Conservation (phyloP, 2,797 vertebrate genomes). For the Mus spretus region DNA sequence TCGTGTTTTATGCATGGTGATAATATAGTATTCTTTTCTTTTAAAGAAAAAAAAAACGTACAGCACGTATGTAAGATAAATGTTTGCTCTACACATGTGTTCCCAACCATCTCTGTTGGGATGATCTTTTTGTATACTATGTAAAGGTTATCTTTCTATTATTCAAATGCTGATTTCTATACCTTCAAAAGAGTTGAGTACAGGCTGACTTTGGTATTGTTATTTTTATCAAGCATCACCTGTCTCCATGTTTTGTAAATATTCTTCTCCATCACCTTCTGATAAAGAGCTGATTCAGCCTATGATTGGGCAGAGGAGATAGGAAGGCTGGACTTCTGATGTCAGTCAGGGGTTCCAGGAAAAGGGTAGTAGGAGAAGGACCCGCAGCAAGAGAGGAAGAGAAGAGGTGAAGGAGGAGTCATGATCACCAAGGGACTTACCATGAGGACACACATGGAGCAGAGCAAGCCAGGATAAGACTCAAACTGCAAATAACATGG, state of each 20-base stretch:
- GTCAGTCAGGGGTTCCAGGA: not conserved
- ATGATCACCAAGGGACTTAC: not conserved
- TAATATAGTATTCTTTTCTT: constrained; percentile 49
- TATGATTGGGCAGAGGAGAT: too few species aligned
- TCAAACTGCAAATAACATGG: not conserved
- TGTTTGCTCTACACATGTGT: constrained; percentile 21
- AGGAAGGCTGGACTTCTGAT: not conserved
- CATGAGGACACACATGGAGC: not conserved
- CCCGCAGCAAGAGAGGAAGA: not conserved
- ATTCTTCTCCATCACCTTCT: too few species aligned
- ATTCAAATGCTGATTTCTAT: too few species aligned
- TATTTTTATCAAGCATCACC: too few species aligned
- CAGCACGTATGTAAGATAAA: not conserved
- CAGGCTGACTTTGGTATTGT: too few species aligned
- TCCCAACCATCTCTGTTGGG: not conserved
- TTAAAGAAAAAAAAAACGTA: not conserved
- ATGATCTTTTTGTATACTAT: too few species aligned
- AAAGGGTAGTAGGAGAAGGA: not conserved
- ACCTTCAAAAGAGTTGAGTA: too few species aligned
- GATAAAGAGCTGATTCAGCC: too few species aligned
- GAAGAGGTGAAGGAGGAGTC: not conserved
- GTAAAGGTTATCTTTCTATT: too few species aligned
- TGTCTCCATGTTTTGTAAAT: too few species aligned
- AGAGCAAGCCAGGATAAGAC: not conserved
- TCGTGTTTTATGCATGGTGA: not conserved